A percentile compares a stretch with the other conserved stretches of the same genome.
phyloP scores from a whole-genome alignment of 2,797 vertebrate genomes.

The Myotis vivesi region DNA sequence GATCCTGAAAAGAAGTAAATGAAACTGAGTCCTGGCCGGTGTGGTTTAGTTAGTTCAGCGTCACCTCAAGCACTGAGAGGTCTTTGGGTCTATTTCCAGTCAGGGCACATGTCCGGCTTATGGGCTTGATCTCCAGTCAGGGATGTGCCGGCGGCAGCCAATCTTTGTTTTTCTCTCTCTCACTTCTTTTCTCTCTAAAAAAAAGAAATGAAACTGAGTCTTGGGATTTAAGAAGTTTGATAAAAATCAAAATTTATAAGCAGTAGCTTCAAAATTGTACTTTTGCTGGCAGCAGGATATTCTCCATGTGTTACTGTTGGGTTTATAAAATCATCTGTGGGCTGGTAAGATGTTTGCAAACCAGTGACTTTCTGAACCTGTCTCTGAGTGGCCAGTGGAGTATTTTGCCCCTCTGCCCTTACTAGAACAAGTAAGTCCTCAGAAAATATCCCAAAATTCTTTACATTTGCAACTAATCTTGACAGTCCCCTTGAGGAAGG shows the following conservation, averaged over 20 bases:
- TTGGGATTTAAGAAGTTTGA: constrained; percentile 15
- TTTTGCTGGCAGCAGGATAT: background rate
- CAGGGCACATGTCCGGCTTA: too few species aligned
- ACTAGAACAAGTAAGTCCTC: background rate
- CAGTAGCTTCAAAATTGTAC: background rate
- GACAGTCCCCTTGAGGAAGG: background rate
- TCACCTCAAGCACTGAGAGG: too few species aligned
- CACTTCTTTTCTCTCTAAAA: too few species aligned
- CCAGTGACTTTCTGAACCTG: background rate
- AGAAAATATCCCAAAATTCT: background rate
- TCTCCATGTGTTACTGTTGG: background rate
- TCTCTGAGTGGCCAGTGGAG: background rate
- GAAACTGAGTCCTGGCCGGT: background rate
- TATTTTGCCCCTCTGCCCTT: background rate
- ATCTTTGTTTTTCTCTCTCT: too few species aligned
- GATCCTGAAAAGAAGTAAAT: background rate
- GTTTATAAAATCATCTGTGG: background rate
- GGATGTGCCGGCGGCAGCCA: too few species aligned
- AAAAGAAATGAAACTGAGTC: too few species aligned
- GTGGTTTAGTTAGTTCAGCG: too few species aligned
- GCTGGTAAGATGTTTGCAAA: background rate
- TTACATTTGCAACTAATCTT: background rate
- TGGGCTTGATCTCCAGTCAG: too few species aligned
- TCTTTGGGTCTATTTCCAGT: too few species aligned
- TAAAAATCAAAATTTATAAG: constrained; percentile 10